Conservation (phyloP, 2,797 vertebrate genomes). For the Acridotheres tristis region DNA sequence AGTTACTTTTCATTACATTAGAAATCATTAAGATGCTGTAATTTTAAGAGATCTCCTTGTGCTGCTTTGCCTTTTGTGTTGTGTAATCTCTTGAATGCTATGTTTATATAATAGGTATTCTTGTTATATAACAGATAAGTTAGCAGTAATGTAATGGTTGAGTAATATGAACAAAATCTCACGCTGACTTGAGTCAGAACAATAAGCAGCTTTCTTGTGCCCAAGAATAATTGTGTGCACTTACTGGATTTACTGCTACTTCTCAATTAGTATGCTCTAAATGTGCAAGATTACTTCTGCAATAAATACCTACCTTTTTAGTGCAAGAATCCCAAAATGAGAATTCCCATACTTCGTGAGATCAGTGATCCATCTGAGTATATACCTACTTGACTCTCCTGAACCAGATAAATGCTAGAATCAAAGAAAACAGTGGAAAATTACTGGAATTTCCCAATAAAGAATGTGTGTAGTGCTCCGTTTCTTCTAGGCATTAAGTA, state of each 20-base stretch:
- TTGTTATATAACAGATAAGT: neutral
- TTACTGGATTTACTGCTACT: neutral
- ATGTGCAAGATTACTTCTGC: neutral
- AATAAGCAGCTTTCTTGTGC: neutral
- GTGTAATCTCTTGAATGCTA: neutral
- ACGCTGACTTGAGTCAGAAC: neutral
- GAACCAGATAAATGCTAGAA: neutral
- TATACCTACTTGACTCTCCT: neutral
- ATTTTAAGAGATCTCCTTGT: neutral
- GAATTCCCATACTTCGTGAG: neutral
- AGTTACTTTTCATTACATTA: neutral
- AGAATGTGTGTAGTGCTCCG: neutral
- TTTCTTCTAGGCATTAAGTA: neutral
- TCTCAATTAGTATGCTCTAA: neutral
- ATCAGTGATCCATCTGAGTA: neutral
- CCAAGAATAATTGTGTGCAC: neutral
- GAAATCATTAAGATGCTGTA: neutral
- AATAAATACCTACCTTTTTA: neutral
- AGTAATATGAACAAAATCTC: neutral
- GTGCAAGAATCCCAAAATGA: neutral
- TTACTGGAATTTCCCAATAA: neutral
- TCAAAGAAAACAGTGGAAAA: neutral
- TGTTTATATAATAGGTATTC: neutral
- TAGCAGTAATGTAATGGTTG: neutral
- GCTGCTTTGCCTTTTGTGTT: neutral